phyloP scores from a whole-genome alignment of 2,113 vertebrate genomes.

The Xenopus laevis region DNA sequence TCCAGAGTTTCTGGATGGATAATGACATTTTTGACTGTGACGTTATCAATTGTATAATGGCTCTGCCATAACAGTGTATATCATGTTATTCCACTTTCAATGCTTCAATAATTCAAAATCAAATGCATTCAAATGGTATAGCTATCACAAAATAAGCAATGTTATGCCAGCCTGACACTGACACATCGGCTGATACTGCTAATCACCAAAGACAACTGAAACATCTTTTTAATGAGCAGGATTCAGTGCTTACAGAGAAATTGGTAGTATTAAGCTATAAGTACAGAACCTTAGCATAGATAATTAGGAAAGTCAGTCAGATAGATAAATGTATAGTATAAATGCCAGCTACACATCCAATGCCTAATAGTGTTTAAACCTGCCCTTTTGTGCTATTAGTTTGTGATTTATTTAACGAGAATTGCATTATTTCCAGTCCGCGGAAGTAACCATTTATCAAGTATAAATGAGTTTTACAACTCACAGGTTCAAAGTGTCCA shows the following conservation, averaged over 20 bases:
- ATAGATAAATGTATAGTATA: conserved; percentile 1
- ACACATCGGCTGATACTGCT: background rate
- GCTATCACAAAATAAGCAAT: background rate
- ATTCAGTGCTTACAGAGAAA: background rate
- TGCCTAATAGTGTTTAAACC: background rate
- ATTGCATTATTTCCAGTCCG: background rate
- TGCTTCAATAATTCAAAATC: background rate
- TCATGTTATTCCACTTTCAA: conserved; percentile 1
- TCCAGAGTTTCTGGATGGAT: background rate
- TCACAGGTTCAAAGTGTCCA: background rate
- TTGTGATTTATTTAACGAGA: background rate
- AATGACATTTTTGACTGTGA: conserved; percentile 7
- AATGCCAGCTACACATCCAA: background rate
- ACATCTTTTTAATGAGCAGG: background rate
- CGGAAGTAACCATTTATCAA: background rate
- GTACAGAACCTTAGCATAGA: background rate
- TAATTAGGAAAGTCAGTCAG: conserved; percentile 5
- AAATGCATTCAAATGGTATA: conserved; percentile 5
- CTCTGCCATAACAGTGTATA: conserved; percentile 3
- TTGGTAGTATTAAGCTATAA: background rate
- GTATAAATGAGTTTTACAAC: conserved; percentile 3
- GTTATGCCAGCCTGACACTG: background rate
- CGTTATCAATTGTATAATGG: background rate
- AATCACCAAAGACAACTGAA: conserved; percentile 1
- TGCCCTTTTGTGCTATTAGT: background rate